Base-by-base conservation (phyloP, 2,888 invertebrate species). In the Sarcophaga carnaria region DNA sequence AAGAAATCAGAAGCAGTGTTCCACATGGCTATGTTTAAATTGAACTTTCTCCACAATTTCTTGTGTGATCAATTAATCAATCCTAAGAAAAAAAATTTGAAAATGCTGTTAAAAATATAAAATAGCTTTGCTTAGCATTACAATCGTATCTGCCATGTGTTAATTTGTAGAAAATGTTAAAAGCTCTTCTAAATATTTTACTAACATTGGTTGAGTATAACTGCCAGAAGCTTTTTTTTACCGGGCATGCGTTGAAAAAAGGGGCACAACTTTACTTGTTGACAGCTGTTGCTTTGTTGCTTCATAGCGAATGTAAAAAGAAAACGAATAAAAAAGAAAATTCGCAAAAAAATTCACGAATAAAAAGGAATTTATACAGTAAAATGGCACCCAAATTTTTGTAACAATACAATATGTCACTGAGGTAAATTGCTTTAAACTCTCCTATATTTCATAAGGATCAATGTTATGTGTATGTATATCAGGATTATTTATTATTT, bases 211-310 rank as follows among this genome's bases (percentile, higher is more conserved):
- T 5, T 54, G 54, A 54, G 54, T 14, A 17, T 59, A 10, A 17
- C 25, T 8, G 10, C 6, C 0, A 69, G 4, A 66, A 86, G 83
- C 80, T 81, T 25, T 47, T 25, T 47, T 27, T 3, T 20, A 70
- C 0, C 76, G 64, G 12, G 80, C 84, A 84, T 84, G 84, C 71
- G 75, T 80, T 64, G 22, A 37, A 70, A 78, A 63, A 64, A 60
- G 60, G n/a, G 54, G 2, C 59, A 10, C 4, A 62, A 5, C 59
- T 66, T 37, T 20, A 12, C 8, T 8, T 74, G 0, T 60, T n/a
- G 86, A 78, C 86, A 87, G 86, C 83, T 87, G 86, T 84, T 87
- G 86, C 77, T 78, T 80, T 25, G 37, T 37, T 37, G 37, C 37
- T 37, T 62, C 22, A 3, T 66, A 20, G 25, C n/a, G 12, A 37